phyloP scores from a whole-genome alignment of 2,888 invertebrate genomes.

The Mimachlamys varia region DNA sequence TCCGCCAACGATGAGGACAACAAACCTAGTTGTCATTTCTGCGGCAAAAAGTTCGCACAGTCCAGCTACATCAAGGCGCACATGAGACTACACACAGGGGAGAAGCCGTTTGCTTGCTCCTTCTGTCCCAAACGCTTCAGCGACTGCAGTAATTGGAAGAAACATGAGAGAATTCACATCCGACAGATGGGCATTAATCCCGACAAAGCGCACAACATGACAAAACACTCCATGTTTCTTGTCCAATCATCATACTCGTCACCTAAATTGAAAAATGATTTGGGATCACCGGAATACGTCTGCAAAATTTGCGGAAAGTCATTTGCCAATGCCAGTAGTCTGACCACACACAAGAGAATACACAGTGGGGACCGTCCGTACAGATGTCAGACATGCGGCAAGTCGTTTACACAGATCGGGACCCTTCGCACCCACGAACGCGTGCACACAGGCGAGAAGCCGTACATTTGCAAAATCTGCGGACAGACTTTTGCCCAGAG shows the following conservation, averaged over 20 bases:
- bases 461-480: conserved; percentile 73
- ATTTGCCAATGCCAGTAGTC: conserved; percentile 74
- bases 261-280: conserved; percentile 47
- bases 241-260: conserved; percentile 45
- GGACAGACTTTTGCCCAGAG: conserved; percentile 75
- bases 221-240: conserved; percentile 49
- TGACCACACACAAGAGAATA: conserved; percentile 74
- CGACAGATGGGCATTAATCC: conserved; percentile 49
- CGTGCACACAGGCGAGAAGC: conserved; percentile 75
- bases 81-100: conserved; percentile 75
- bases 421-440: conserved; percentile 76
- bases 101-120: conserved; percentile 76
- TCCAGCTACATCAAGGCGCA: conserved; percentile 77
- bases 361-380: conserved; percentile 76
- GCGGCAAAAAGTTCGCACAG: conserved; percentile 76
- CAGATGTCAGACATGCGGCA: conserved; percentile 67
- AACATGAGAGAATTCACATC: conserved; percentile 76
- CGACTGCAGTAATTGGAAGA: conserved; percentile 77
- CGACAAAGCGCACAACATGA: conserved; percentile 49
- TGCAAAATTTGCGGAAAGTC: conserved; percentile 75
- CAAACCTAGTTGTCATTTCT: conserved; percentile 72
- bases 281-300: conserved; percentile 34
- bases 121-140: conserved; percentile 76
- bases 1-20: conserved; percentile 49
- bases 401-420: conserved; percentile 76